phyloP scores from a whole-genome alignment of 2,888 invertebrate species.

The Terebella lapidaria region DNA sequence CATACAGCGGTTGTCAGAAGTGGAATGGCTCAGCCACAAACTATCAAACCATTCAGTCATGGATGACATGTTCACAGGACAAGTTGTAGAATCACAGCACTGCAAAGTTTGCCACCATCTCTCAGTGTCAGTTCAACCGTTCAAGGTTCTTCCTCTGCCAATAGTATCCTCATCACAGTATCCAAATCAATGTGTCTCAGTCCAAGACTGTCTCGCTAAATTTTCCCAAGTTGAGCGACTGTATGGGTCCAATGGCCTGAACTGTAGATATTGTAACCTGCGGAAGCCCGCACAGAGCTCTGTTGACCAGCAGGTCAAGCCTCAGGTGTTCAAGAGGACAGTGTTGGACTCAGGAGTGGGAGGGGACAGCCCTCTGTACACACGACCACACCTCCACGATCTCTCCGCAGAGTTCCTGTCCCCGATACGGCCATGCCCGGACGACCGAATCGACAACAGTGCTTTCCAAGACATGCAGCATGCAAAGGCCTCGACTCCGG shows the following conservation, averaged over 20 bases:
- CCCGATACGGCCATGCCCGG: neutral
- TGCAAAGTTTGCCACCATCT: constrained; percentile 39
- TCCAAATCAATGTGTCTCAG: constrained; percentile 33
- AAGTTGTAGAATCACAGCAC: constrained; percentile 44
- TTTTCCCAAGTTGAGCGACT: constrained; percentile 44
- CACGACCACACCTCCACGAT: neutral
- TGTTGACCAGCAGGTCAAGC: neutral
- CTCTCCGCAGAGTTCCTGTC: neutral
- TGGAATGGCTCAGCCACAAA: constrained; percentile 51
- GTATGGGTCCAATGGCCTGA: constrained; percentile 31
- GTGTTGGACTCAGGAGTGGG: neutral
- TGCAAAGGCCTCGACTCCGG: neutral
- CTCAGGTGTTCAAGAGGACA: neutral
- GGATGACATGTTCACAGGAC: constrained; percentile 46
- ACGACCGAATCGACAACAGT: neutral
- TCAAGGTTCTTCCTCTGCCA: constrained; percentile 47
- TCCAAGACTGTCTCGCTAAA: constrained; percentile 45
- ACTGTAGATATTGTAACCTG: constrained; percentile 24
- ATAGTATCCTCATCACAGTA: constrained; percentile 34
- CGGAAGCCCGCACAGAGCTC: neutral
- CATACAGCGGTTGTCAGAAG: constrained; percentile 44
- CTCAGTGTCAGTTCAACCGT: constrained; percentile 44
- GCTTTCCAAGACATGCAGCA: neutral
- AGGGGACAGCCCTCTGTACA: neutral
- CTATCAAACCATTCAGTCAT: constrained; percentile 39